Conservation (phyloP, 35 echinoderm and acorn worm species). For the Lytechinus variegatus region DNA sequence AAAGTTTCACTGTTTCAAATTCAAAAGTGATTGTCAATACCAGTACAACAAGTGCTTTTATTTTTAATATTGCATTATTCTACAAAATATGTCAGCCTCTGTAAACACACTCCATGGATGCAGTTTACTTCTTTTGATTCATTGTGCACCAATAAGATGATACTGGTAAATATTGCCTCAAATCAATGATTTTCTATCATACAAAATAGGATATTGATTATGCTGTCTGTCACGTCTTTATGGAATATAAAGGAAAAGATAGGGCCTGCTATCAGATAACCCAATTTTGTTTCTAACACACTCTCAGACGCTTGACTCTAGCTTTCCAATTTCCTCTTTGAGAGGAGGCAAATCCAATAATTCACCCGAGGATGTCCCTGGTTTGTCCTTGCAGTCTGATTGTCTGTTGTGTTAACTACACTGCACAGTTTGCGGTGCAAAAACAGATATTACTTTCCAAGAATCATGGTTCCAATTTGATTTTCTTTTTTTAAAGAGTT, state of each 20-base stretch:
- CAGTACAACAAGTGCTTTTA: too few relatives aligned
- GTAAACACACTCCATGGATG: background rate
- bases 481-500: background rate
- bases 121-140: background rate
- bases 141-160: background rate
- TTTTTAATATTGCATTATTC: background rate
- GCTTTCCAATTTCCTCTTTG: slow-evolving; percentile 26
- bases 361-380: background rate
- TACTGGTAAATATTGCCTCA: background rate
- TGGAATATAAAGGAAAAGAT: background rate
- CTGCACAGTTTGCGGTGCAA: background rate
- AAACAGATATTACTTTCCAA: background rate
- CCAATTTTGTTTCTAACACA: slow-evolving; percentile 6
- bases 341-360: slow-evolving; percentile 18
- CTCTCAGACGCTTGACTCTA: background rate
- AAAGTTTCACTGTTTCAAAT: too few relatives aligned
- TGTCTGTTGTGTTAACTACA: background rate
- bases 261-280: slow-evolving; percentile 27
- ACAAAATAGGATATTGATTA: slow-evolving; percentile 18
- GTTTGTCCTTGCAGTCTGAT: background rate
- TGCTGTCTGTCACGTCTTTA: slow-evolving; percentile 42
- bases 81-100: background rate
- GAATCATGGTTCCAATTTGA: background rate
- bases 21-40: too few relatives aligned
- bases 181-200: background rate